A percentile compares a stretch with the other conserved stretches of the same genome.
phyloP scores from a whole-genome alignment of 64 coral and sea anemone species.

The Dendronephthya gigantea region DNA sequence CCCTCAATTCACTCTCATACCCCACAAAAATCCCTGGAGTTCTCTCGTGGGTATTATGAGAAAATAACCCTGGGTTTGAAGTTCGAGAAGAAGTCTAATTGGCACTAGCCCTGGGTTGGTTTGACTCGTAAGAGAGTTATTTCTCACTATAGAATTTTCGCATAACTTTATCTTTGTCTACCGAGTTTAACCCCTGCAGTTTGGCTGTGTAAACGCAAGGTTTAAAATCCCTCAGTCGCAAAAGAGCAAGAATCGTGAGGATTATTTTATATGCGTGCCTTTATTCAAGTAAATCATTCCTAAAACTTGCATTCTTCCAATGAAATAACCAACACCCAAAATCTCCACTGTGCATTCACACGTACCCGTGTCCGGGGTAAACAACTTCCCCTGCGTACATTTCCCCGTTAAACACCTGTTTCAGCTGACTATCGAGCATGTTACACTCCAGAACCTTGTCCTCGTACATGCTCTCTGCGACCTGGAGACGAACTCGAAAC shows the following conservation, averaged over 20 bases:
- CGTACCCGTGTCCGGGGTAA: neutral
- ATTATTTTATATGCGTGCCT: neutral
- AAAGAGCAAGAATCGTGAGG: neutral
- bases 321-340: neutral
- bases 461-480: conserved; percentile 74
- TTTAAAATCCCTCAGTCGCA: neutral
- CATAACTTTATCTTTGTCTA: too few species aligned
- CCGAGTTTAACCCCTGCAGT: too few species aligned
- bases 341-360: neutral
- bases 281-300: neutral
- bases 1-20: too few species aligned
- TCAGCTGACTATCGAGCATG: conserved; percentile 70
- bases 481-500: conserved; percentile 51
- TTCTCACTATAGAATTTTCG: too few species aligned
- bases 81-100: too few species aligned
- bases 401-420: conserved; percentile 35
- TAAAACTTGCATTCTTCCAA: neutral
- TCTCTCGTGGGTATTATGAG: too few species aligned
- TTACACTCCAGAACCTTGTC: conserved; percentile 94
- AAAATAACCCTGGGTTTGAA: too few species aligned
- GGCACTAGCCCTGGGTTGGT: too few species aligned
- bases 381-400: neutral
- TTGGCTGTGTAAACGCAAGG: neutral
- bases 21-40: too few species aligned
- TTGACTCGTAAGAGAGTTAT: too few species aligned